These are phyloP conservation scores for Chrysemys picta DNA, from an alignment of 2,113 vertebrate species.

Conservation along the genomic window DNA sequence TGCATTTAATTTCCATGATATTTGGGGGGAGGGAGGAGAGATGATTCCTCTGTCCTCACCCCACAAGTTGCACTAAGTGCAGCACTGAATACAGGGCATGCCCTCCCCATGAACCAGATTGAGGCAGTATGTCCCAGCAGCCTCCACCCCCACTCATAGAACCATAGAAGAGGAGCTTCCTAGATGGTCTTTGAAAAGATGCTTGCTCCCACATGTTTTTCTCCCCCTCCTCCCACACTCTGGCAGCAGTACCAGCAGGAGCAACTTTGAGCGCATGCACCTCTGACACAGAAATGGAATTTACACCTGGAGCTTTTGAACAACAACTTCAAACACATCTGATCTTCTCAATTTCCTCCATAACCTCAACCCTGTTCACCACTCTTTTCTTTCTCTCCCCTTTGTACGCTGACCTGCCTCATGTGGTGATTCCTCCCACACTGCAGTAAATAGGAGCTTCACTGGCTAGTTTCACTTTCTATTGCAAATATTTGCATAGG, in stretches of 20 bases:
- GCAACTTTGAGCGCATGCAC: neutral
- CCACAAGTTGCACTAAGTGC: neutral
- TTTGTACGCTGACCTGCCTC: neutral
- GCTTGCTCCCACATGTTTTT: neutral
- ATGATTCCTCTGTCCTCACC: neutral
- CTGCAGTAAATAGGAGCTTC: neutral
- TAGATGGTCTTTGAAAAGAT: neutral
- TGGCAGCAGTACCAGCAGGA: neutral
- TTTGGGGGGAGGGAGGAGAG: neutral
- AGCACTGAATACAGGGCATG: neutral
- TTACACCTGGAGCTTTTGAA: neutral
- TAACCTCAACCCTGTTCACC: neutral
- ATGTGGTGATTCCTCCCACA: neutral
- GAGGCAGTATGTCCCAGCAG: neutral
- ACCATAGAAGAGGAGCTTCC: neutral
- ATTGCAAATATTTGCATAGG: neutral
- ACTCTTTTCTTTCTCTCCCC: neutral
- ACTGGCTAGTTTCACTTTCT: neutral
- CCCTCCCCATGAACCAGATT: rapidly evolving
- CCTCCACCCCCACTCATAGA: neutral
- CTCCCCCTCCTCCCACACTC: no score
- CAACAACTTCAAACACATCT: neutral
- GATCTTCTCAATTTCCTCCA: neutral
- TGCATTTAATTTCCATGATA: rapidly evolving
- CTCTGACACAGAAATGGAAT: neutral